phyloP scores from a whole-genome alignment of 2,797 vertebrate species.

The Oreochromis mossambicus region DNA sequence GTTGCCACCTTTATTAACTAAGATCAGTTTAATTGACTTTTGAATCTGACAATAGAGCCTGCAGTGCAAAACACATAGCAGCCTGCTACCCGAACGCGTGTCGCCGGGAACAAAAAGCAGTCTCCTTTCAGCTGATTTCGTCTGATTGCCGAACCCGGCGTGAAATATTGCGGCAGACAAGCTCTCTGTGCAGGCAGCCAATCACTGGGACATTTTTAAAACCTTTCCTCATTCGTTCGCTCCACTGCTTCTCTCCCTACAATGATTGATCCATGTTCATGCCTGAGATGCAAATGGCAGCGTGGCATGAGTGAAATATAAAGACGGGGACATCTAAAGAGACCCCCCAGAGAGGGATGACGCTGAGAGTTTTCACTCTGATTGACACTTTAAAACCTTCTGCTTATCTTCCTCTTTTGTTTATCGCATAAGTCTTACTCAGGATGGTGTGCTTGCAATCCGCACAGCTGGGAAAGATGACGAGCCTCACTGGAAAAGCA shows the following conservation, averaged over 20 bases:
- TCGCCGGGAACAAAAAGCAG: not conserved
- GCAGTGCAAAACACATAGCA: not conserved
- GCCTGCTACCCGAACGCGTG: not conserved
- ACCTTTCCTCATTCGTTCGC: slow-evolving; percentile 38
- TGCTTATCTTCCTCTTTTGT: slow-evolving; percentile 15
- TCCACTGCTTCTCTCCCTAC: not conserved
- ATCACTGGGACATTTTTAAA: slow-evolving; percentile 55
- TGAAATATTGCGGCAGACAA: slow-evolving; percentile 24
- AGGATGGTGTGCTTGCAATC: not conserved
- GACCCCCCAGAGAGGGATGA: not conserved
- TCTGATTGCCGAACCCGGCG: not conserved
- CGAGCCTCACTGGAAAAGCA: not conserved
- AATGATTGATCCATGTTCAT: slow-evolving; percentile 40
- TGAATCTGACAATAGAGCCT: not conserved
- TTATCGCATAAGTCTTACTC: not conserved
- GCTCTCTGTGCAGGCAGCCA: slow-evolving; percentile 18
- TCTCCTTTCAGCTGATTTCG: not conserved
- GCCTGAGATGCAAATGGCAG: slow-evolving; percentile 48
- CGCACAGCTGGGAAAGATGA: not conserved
- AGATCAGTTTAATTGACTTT: slow-evolving; percentile 5
- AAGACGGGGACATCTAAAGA: slow-evolving; percentile 13
- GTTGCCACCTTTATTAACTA: not conserved
- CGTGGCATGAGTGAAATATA: slow-evolving; percentile 27
- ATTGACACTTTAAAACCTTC: slow-evolving; percentile 7
- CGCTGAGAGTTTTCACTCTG: not conserved